Base-by-base conservation (phyloP, 2,888 invertebrate species). In the Alloscopus bannaensis region DNA sequence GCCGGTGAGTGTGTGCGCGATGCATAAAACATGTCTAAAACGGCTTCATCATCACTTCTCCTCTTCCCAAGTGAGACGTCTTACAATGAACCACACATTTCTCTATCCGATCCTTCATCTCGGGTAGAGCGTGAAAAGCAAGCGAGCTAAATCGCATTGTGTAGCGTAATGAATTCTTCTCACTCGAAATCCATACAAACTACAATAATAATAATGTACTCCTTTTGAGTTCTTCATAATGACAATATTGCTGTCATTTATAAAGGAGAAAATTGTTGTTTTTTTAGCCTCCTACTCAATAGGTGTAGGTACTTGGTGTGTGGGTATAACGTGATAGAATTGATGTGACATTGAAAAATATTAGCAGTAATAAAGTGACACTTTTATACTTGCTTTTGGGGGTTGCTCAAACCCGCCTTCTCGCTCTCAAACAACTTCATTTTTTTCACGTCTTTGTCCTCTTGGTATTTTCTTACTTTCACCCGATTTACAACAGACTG, bases 261-360 rank as follows among this genome's bases (percentile, higher is more conserved):
- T n/a, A n/a, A n/a, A n/a, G n/a, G n/a, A n/a, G n/a, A n/a, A n/a
- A n/a, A n/a, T n/a, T n/a, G n/a, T n/a, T n/a, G n/a, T n/a, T n/a
- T n/a, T n/a, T n/a, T n/a, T n/a, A n/a, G n/a, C n/a, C n/a, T n/a
- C n/a, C n/a, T n/a, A n/a, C n/a, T n/a, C n/a, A n/a, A n/a, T n/a
- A n/a, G n/a, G n/a, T n/a, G n/a, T n/a, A n/a, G n/a, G n/a, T n/a
- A n/a, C n/a, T n/a, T n/a, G n/a, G n/a, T n/a, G n/a, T n/a, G n/a
- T n/a, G n/a, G n/a, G n/a, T n/a, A n/a, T n/a, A n/a, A n/a, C n/a
- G n/a, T n/a, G n/a, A n/a, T n/a, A n/a, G n/a, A n/a, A n/a, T 31
- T 65, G 29, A 60, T 62, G 47, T 60, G 76, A 76, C 76, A 76
- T 60, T 76, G 76, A 76, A 76, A 68, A 76, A 76, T 76, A 76